Percentiles rank a stretch among this genome's conserved stretches.
Conservation (phyloP, 2,113 vertebrate species). For the Ciconia boyciana region DNA sequence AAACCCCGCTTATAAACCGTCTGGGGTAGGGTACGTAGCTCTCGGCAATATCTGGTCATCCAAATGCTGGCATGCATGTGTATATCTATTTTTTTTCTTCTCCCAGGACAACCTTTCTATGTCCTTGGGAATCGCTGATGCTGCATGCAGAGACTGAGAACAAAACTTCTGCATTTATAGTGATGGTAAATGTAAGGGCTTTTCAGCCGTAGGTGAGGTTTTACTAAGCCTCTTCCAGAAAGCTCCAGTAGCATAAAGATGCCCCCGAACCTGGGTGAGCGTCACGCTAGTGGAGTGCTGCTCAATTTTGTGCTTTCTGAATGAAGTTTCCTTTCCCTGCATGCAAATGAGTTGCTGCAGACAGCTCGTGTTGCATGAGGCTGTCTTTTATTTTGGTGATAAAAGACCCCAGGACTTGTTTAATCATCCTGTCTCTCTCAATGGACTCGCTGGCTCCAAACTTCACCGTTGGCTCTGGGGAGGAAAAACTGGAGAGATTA, state of each 20-base stretch:
- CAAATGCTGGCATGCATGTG: neutral
- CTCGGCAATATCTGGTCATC: neutral
- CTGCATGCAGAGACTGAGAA: neutral
- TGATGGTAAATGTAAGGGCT: neutral
- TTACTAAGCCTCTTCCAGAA: neutral
- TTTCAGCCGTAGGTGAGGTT: neutral
- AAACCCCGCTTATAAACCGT: neutral
- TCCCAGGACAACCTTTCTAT: neutral
- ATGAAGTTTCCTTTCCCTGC: neutral
- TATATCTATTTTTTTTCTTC: neutral
- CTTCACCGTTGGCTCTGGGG: neutral
- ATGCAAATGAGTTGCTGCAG: neutral
- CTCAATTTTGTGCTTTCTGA: neutral
- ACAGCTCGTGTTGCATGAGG: constrained; percentile 58
- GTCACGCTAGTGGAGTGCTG: neutral
- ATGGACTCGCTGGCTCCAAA: neutral
- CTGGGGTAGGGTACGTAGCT: neutral
- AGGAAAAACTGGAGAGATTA: neutral
- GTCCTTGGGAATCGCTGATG: constrained; percentile 17
- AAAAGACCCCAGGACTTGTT: constrained; percentile 18
- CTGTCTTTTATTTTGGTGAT: constrained; percentile 39
- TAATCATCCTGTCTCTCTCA: constrained; percentile 25
- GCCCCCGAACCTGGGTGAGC: neutral
- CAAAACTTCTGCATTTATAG: neutral
- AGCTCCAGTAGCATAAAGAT: neutral